Base-by-base conservation (phyloP, 1,140 invertebrate species). In the Drosophila eugracilis region DNA sequence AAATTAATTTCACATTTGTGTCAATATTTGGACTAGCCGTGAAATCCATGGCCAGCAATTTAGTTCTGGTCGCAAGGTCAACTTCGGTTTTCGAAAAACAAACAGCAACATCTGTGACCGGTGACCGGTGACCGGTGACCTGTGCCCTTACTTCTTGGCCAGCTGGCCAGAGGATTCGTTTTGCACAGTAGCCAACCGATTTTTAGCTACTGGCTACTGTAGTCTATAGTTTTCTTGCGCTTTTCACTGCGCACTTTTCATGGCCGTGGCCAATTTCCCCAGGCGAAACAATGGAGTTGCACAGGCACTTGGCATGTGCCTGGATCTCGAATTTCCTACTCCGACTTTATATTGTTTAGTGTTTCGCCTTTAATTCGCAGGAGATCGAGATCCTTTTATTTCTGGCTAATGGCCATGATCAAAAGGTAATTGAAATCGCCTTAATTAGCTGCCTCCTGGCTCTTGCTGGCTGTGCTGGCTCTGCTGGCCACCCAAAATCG, bases 1-100 rank as follows among this genome's bases (percentile, higher is more conserved):
- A 86, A 86, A 88, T 88, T 81, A 86, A 81, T 81, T 86, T 86
- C 70, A 67, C 77, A 86, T 86, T 85, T 71, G 54, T 78, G 66
- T 73, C 70, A 88, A 88, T 78, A 88, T 88, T 88, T 88, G 59
- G 78, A 88, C 74, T 74, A 53, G 58, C 74, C 83, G 49, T 88
- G 75, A 78, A 78, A 88, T 77, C 45, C 58, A 60, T 36, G 73
- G 55, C 30, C 54, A 32, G 21, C 1, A 5, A 9, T 70, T 88
- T 88, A 66, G 83, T 88, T 88, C 78, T 88, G 83, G 83, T 88
- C 19, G 60, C 78, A 88, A 88, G 83, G 83, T 88, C 83, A 88
- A 75, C 55, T 53, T 63, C 50, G 49, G 26, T 26, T 50, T 42
- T n/a, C n/a, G n/a, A 37, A 21, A 21, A 28, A 19, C 28, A 42